Percentiles rank a stretch among this genome's conserved stretches.
Evolutionary conservation across 2,797 vertebrate species (phyloP).

Genomic region (Urosaurus nigricauda): DNA sequence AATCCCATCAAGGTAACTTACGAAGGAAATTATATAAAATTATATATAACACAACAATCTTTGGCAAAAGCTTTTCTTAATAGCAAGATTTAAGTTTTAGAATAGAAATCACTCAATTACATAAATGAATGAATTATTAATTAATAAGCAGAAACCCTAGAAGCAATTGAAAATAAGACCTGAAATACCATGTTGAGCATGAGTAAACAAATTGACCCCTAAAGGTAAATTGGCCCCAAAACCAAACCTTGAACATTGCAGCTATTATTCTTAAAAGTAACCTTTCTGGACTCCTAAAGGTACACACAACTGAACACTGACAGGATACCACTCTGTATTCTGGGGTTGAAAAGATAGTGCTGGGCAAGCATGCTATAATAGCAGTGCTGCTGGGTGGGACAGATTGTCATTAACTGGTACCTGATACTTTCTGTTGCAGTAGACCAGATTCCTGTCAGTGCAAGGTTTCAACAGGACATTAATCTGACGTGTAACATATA

Average conservation of each 20-base stretch:
- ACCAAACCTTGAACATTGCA: background rate
- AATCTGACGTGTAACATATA: background rate
- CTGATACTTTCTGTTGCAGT: background rate
- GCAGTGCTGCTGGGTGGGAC: background rate
- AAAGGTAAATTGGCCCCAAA: background rate
- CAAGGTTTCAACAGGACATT: constrained; percentile 2
- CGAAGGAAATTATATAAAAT: background rate
- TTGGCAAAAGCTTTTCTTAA: background rate
- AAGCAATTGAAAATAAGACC: background rate
- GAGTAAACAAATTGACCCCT: background rate
- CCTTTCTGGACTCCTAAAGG: background rate
- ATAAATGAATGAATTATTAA: no score
- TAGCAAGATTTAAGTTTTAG: background rate
- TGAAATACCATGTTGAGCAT: background rate
- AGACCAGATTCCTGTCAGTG: background rate
- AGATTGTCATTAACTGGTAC: background rate
- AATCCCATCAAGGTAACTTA: background rate
- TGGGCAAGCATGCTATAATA: background rate
- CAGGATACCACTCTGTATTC: background rate
- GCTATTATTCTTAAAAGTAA: background rate
- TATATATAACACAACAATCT: background rate
- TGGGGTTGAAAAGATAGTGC: background rate
- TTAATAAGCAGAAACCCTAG: background rate
- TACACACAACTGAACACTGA: background rate
- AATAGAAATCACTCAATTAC: background rate